Evolutionary conservation across 2,113 vertebrate genomes (phyloP).

Genomic region (Clinocottus analis): DNA sequence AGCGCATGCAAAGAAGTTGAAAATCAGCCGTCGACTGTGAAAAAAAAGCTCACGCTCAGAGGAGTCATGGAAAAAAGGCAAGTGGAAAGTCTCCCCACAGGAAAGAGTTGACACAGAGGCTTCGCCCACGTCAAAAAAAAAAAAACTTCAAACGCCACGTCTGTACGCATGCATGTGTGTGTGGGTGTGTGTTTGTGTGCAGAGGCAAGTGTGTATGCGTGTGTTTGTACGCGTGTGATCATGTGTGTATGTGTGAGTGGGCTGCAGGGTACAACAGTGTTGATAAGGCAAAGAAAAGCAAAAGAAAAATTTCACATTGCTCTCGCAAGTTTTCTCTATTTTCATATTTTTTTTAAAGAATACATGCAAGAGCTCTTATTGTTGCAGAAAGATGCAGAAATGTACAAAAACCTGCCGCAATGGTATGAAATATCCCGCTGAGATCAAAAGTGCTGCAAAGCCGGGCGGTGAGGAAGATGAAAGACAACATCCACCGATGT

Average conservation of each 20-base stretch:
- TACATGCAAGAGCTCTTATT: conserved; percentile 5
- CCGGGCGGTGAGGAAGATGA: conserved; percentile 6
- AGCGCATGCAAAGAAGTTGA: neutral
- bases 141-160: conserved; percentile 68
- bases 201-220: conserved; percentile 15
- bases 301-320: too few species aligned
- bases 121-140: conserved; percentile 75
- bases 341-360: conserved; percentile 30
- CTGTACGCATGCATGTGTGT: conserved; percentile 44
- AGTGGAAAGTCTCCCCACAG: conserved; percentile 85
- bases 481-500: conserved; percentile 5
- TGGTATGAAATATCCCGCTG: conserved; percentile 16
- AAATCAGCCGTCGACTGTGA: conserved; percentile 38
- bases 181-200: conserved; percentile 41
- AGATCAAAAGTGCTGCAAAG: conserved; percentile 23
- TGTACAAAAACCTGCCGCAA: conserved; percentile 13
- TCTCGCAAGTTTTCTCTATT: neutral
- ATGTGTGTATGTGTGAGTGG: conserved; percentile 43
- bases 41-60: conserved; percentile 46
- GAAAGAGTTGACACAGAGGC: conserved; percentile 80
- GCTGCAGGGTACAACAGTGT: conserved; percentile 41
- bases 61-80: conserved; percentile 74
- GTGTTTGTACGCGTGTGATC: conserved; percentile 22
- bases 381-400: conserved; percentile 9
- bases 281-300: conserved; percentile 41